phyloP scores from a whole-genome alignment of 2,888 invertebrate species.

The Peribatodes rhomboidaria region DNA sequence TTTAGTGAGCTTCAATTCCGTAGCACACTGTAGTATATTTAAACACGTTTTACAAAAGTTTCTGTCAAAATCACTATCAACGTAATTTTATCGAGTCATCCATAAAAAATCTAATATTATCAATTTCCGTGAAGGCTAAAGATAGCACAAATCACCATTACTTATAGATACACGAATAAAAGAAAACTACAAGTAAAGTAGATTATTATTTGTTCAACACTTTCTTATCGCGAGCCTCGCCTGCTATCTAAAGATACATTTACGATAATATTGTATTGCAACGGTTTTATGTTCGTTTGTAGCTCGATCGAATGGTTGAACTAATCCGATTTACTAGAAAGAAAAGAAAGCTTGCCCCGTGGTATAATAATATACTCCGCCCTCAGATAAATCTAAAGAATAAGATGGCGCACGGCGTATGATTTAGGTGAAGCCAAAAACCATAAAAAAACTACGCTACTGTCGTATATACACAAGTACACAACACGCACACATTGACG shows the following conservation, averaged over 20 bases:
- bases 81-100: slow-evolving; percentile 26
- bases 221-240: slow-evolving; percentile 46
- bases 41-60: neutral
- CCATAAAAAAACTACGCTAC: no score
- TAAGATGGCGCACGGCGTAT: no score
- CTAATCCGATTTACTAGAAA: neutral
- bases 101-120: slow-evolving; percentile 44
- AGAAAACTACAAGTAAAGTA: slow-evolving; percentile 38
- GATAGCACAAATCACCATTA: slow-evolving; percentile 38
- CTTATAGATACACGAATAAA: slow-evolving; percentile 32
- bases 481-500: no score
- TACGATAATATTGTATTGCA: neutral
- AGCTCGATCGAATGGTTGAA: neutral
- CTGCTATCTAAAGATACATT: slow-evolving; percentile 37
- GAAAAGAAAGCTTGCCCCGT: no score
- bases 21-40: neutral
- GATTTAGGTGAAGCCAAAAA: no score
- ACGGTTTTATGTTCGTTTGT: neutral
- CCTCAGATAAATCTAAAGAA: no score
- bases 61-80: slow-evolving; percentile 5
- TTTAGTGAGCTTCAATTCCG: no score
- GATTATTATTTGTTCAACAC: slow-evolving; percentile 37
- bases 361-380: no score
- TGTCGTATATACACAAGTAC: no score
- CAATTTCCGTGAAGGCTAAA: slow-evolving; percentile 43